Percentiles rank a stretch among this genome's conserved stretches.
These are phyloP conservation scores for Anas platyrhynchos DNA, from an alignment of 2,113 vertebrate genomes.

Conservation along the genomic window DNA sequence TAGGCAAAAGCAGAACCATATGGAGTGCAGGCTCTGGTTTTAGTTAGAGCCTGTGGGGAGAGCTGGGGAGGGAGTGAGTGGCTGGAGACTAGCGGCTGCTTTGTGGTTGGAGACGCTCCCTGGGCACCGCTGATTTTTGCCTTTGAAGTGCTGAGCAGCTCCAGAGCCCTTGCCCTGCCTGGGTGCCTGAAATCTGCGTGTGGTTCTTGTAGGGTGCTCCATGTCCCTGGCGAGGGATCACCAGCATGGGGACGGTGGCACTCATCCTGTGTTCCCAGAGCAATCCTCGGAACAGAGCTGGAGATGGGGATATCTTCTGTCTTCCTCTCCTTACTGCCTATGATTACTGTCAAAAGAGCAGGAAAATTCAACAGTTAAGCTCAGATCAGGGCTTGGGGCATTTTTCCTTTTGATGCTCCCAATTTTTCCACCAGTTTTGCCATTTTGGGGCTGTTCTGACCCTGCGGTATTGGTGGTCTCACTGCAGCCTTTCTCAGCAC, in stretches of 20 bases:
- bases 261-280: accelerated
- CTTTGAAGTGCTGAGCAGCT: accelerated
- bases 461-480: accelerated
- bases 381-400: background rate
- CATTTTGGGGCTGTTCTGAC: background rate
- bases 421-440: background rate
- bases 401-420: accelerated
- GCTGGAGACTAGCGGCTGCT: background rate
- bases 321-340: background rate
- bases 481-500: background rate
- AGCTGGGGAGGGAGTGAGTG: background rate
- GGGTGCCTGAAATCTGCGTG: background rate
- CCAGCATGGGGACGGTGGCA: accelerated
- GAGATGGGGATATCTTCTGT: accelerated
- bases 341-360: background rate
- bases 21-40: background rate
- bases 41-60: background rate
- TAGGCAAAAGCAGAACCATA: constrained; percentile 50
- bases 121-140: accelerated
- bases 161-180: too few relatives aligned
- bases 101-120: accelerated
- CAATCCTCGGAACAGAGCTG: background rate
- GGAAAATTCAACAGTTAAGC: background rate
- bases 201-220: background rate
- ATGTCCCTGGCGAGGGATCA: background rate